Evolutionary conservation across 2,888 invertebrate genomes (phyloP).

Genomic region (Volucella zonaria): DNA sequence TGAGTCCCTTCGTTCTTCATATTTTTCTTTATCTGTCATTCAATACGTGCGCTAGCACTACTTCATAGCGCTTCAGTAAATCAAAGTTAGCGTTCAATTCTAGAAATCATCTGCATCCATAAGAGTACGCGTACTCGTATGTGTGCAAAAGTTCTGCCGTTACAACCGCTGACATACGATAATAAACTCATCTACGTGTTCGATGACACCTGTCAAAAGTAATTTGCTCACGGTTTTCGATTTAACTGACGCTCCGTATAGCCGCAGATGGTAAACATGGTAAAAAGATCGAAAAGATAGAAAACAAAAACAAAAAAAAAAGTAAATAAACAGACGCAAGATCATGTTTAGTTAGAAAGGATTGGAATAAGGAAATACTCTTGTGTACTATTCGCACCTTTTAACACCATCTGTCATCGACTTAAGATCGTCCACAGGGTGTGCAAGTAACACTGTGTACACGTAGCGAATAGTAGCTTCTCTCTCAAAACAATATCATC

Average conservation of each 20-base stretch:
- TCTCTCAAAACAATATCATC: slow-evolving; percentile 62
- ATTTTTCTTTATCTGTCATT: no score
- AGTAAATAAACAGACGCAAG: slow-evolving; percentile 18
- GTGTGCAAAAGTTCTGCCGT: not conserved
- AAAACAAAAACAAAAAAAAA: no score
- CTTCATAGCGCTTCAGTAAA: not conserved
- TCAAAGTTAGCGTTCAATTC: not conserved
- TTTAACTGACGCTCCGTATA: slow-evolving; percentile 51
- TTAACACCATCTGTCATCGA: slow-evolving; percentile 58
- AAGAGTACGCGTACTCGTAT: no score
- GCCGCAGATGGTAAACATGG: slow-evolving; percentile 6
- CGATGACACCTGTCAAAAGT: slow-evolving; percentile 68
- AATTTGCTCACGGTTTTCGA: slow-evolving; percentile 64
- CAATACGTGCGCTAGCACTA: no score
- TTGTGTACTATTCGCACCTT: slow-evolving; percentile 58
- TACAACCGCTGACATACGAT: slow-evolving; percentile 41
- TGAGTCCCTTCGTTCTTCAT: no score
- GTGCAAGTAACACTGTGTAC: not conserved
- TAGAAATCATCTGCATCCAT: not conserved
- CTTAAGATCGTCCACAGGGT: slow-evolving; percentile 7
- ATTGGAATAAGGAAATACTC: slow-evolving; percentile 58
- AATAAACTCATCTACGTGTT: slow-evolving; percentile 66
- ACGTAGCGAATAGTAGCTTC: slow-evolving; percentile 28
- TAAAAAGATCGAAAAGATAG: not conserved
- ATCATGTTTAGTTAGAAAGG: slow-evolving; percentile 35